Evolutionary conservation across 2,113 vertebrate genomes (phyloP), one percentile per base, ranked within the genome.

Genomic region (Strix aluco): DNA sequence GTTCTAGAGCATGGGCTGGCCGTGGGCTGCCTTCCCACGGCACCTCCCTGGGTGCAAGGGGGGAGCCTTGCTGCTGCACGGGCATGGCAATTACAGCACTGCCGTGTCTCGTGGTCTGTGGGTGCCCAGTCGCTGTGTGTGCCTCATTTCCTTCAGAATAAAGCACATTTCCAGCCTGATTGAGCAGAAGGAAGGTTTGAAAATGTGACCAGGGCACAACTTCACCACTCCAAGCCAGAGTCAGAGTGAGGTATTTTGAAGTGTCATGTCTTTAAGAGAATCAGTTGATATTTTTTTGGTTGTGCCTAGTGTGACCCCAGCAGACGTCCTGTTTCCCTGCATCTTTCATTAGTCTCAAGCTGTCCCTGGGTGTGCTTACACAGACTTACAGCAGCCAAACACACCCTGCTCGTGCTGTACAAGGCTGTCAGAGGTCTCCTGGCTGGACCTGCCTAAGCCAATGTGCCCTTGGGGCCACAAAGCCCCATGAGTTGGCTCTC

Each of bases 41-140:
- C 67, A 32, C 14, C 32, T 59, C 54, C 25, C 69, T 25, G n/a
- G 15, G 5, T 0, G 0, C 42, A 2, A 66, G 12, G 9, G 6
- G 47, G 11, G 8, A 93, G 47, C 52, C 13, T 63, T 11, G 62
- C n/a, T 55, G 66, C 61, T 44, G 51, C 44, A 13, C 0, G 14
- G 80, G 54, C 62, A 72, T 0, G 11, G 67, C 67, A 67, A 19
- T 90, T 23, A 11, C 49, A 89, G 89, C 52, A 12, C 30, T 42
- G 74, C 18, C 0, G 2, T 11, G 42, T 15, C 51, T 15, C 19
- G 12, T 4, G 34, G 36, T 4, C 51, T 23, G 61, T 0, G 52
- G 29, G 80, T 34, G 42, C 42, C 54, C 71, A 6, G 30, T 8
- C 57, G 10, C 9, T 16, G 8, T 1, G 29, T 21, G 40, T 15